Evolutionary conservation across 2,797 vertebrate genomes (phyloP), one percentile per base, ranked within the genome.

Genomic region (Miichthys miiuy): DNA sequence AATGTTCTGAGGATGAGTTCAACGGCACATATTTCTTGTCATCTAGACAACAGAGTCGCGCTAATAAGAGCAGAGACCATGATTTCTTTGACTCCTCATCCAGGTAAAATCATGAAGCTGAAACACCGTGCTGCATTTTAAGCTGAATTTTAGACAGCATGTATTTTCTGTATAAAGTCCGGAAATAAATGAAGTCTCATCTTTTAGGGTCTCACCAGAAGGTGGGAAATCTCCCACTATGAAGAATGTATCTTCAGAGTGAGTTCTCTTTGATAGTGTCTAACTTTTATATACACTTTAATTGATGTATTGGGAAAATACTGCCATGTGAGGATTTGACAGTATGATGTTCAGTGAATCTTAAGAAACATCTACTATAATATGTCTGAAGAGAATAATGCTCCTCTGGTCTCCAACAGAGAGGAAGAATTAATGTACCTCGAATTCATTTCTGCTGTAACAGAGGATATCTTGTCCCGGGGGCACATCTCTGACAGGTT

Each of bases 401-500:
- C 0, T 51, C 13, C 27, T 66, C 11, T 83, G 55, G 72, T 58
- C 6, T 66, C 86, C 20, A 68, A 63, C 91, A 99, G 98, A 85
- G 96, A 98, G 80, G 97, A 98, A 82, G 97, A 99, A 85, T 87
- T 97, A 52, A 83, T 93, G 73, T 98, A 98, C 93, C 95, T 99
- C 69, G 96, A 94, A 84, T 99, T 99, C 88, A 96, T 99, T 85
- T 94, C 97, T 90, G 96, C 96, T 79, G 88, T 99, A 79, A 99
- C 98, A 57, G 96, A 97, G 79, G 97, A 99, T 67, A 97, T 99
- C 90, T 93, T 99, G 91, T 94, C 89, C 81, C 93, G 96, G 30
- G 96, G 96, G 58, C 90, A 97, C 42, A 97, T 97, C 93, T 98
- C 98, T 79, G 95, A 97, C 94, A 97, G 97, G 98, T 99, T 83